Evolutionary conservation across 1,140 invertebrate genomes (phyloP).

Genomic region (Zaprionus ornatus): DNA sequence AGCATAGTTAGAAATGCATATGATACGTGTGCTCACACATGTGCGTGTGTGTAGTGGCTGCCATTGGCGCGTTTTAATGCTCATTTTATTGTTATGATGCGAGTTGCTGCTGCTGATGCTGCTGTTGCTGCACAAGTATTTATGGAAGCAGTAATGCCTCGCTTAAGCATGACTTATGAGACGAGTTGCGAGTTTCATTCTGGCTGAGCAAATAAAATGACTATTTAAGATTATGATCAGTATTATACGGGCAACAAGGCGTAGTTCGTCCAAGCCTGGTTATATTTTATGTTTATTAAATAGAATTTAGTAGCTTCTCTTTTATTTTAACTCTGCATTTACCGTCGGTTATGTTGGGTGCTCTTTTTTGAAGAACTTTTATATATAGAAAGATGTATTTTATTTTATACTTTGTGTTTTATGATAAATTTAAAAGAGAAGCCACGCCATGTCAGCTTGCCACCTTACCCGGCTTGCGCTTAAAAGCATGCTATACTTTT

Average conservation of each 20-base stretch:
- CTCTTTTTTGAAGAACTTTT: not conserved
- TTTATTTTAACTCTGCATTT: not conserved
- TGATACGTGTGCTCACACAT: not conserved
- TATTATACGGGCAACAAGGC: not conserved
- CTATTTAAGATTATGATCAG: not conserved
- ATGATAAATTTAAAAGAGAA: not conserved
- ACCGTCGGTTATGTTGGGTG: no score
- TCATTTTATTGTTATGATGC: constrained; percentile 27
- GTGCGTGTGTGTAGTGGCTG: constrained; percentile 5
- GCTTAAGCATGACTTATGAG: constrained; percentile 6
- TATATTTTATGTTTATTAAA: not conserved
- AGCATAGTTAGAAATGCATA: constrained; percentile 18
- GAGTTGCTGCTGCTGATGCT: not conserved
- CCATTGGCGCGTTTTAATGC: constrained; percentile 10
- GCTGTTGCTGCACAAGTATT: not conserved
- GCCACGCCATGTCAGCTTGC: no score
- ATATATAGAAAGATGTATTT: not conserved
- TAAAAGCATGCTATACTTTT: not conserved
- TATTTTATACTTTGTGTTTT: not conserved
- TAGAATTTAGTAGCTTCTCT: not conserved
- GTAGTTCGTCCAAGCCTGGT: not conserved
- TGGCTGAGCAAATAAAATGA: not conserved
- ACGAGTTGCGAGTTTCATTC: not conserved
- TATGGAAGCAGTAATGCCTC: not conserved
- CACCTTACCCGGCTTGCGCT: not conserved